Evolutionary conservation across 2,888 invertebrate genomes (phyloP), one percentile per base, ranked within the genome.

Genomic region (Philopedon plagiatum): DNA sequence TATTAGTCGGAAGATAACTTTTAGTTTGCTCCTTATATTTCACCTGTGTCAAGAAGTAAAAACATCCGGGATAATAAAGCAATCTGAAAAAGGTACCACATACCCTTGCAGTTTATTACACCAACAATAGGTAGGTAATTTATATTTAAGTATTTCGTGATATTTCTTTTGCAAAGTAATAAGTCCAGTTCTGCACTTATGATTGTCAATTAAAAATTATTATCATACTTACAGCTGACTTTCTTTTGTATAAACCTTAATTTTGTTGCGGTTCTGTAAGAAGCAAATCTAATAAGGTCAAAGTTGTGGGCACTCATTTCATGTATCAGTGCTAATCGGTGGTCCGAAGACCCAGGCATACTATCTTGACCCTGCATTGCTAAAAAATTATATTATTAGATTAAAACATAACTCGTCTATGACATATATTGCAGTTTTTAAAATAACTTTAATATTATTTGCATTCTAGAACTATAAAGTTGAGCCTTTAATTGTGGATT

Each of bases 231-330:
- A 97, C 97, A 89, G 86, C 97, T 97, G 80, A 97, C 97, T 87
- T 97, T 97, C 87, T 97, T 98, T 87, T 99, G 99, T 74, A 99
- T 96, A 87, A 97, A 99, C 80, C 98, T 90, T 66, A 99, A 89
- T 86, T 99, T 99, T 83, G 96, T 97, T 7, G 99, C 98, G 2
- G 98, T 98, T 76, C 99, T 91, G 86, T 99, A 99, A 1, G 98
- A 98, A 51, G 99, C 97, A 87, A 99, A 99, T 80, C 98, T 90
- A 82, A 99, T 99, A 75, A 95, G 91, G 86, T 99, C 98, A 84
- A 95, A 98, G 86, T 96, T 95, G 85, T 97, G 96, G 79, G 94
- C 91, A 77, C 95, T 90, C 91, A 95, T 92, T 86, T 95, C 95
- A 83, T 95, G 94, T 76, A 94, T 87, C 68, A 95, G 88, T 80